Evolutionary conservation across 2,113 vertebrate species (phyloP).

Genomic region (Mormyrus lacerda): DNA sequence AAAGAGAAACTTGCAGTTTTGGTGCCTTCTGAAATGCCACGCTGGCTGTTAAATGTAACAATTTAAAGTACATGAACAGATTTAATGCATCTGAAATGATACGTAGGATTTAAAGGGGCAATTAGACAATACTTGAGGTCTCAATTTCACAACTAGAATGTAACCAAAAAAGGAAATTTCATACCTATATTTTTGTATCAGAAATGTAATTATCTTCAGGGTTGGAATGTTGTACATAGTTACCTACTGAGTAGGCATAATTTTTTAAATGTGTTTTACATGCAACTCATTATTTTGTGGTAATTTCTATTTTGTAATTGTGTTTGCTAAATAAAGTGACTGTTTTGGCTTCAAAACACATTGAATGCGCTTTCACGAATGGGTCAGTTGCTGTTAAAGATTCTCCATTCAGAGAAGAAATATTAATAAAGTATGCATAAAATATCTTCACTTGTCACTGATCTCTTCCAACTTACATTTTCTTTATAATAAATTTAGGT

Average conservation of each 20-base stretch:
- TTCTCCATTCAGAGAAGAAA: constrained; percentile 81
- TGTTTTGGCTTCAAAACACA: constrained; percentile 98
- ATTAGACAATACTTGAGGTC: constrained; percentile 59
- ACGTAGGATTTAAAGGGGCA: constrained; percentile 71
- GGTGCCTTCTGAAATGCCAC: constrained; percentile 85
- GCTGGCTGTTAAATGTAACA: constrained; percentile 46
- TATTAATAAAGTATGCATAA: constrained; percentile 73
- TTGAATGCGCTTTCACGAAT: constrained; percentile 98
- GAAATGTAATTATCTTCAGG: constrained; percentile 98
- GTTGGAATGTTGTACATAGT: constrained; percentile 90
- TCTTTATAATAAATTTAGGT: neutral
- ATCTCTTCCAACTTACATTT: constrained; percentile 17
- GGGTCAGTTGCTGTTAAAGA: constrained; percentile 96
- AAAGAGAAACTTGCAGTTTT: constrained; percentile 63
- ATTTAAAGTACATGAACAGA: constrained; percentile 61
- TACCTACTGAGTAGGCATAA: constrained; percentile 99
- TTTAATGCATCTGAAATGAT: constrained; percentile 77
- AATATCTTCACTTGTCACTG: constrained; percentile 38
- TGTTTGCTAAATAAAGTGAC: constrained; percentile 98
- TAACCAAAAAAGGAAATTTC: constrained; percentile 77
- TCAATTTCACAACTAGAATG: constrained; percentile 78
- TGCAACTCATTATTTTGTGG: constrained; percentile 98
- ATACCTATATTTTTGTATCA: constrained; percentile 99
- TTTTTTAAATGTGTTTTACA: constrained; percentile 99
- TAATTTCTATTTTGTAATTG: constrained; percentile 97